Conservation (phyloP, 30 jellyfish, hydroid and myxozoan genomes). For the Turritopsis dohrnii region DNA sequence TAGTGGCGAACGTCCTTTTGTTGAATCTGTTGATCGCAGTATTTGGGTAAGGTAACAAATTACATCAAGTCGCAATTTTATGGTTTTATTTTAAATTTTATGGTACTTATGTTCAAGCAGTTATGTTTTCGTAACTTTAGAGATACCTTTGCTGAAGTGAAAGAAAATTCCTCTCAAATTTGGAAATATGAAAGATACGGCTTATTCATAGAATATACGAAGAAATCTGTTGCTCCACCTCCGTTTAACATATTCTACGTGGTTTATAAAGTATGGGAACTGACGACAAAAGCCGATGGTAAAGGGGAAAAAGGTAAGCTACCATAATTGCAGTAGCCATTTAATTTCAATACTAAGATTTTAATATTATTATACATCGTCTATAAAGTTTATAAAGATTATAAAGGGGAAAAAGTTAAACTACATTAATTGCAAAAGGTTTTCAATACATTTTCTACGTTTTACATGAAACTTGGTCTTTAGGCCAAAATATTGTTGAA, state of each 20-base stretch:
- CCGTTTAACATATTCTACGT: slow-evolving; percentile 22
- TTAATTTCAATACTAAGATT: too few species aligned
- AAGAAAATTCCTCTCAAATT: slow-evolving; percentile 26
- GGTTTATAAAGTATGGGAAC: background rate
- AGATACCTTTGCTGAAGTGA: slow-evolving; percentile 25
- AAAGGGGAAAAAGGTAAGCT: background rate
- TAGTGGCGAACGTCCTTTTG: slow-evolving; percentile 34
- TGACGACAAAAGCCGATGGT: background rate
- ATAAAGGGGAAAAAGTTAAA: too few species aligned
- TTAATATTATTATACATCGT: too few species aligned
- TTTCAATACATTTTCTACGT: too few species aligned
- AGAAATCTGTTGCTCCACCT: slow-evolving; percentile 26
- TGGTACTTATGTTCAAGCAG: too few species aligned
- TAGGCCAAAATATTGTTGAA: too few species aligned
- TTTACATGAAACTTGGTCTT: too few species aligned
- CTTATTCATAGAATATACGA: slow-evolving; percentile 26
- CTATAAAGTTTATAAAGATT: too few species aligned
- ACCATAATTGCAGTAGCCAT: too few species aligned
- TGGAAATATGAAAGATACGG: slow-evolving; percentile 37
- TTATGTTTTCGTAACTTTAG: background rate
- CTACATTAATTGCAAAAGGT: too few species aligned
- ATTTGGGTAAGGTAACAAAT: slow-evolving; percentile 14
- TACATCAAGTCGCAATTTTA: background rate
- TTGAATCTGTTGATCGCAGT: slow-evolving; percentile 33
- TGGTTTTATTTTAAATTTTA: too few species aligned